A percentile compares a stretch with the other conserved stretches of the same genome.
Evolutionary conservation across 2,888 invertebrate species (phyloP).

Genomic region (Parapristionchus giblindavisi): DNA sequence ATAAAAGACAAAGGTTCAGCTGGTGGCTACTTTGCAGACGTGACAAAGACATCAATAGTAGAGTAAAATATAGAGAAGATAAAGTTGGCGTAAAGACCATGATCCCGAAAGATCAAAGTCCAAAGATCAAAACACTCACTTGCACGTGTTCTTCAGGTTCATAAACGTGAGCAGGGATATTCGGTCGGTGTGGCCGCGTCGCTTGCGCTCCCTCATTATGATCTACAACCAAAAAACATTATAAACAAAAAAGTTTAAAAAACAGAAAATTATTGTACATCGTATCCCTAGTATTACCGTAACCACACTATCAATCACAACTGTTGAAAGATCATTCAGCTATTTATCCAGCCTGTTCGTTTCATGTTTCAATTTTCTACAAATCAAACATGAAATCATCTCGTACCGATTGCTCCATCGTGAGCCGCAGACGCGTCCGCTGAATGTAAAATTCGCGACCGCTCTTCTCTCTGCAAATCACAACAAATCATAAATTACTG

Average conservation of each 20-base stretch:
- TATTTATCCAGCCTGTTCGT: background rate
- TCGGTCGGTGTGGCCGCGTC: background rate
- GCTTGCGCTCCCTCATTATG: background rate
- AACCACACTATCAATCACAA: too few species aligned
- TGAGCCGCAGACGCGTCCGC: conserved; percentile 4
- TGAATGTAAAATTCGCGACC: background rate
- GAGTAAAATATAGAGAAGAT: too few species aligned
- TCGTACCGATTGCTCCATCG: conserved; percentile 16
- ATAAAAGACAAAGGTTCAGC: background rate
- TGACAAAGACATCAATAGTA: too few species aligned
- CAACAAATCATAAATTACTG: background rate
- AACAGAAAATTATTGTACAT: too few species aligned
- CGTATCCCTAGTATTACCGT: too few species aligned
- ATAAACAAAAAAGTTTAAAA: too few species aligned
- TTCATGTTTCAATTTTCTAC: background rate
- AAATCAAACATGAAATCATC: background rate
- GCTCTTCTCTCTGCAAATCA: background rate
- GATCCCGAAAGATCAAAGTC: too few species aligned
- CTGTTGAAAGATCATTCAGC: background rate
- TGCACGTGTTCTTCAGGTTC: conserved; percentile 19
- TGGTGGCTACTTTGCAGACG: too few species aligned
- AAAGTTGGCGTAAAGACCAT: too few species aligned
- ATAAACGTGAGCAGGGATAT: conserved; percentile 3
- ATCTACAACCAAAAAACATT: background rate
- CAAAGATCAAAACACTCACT: conserved; percentile 18